phyloP scores from a whole-genome alignment of 92 coral and sea anemone genomes.

The Muricea muricata region DNA sequence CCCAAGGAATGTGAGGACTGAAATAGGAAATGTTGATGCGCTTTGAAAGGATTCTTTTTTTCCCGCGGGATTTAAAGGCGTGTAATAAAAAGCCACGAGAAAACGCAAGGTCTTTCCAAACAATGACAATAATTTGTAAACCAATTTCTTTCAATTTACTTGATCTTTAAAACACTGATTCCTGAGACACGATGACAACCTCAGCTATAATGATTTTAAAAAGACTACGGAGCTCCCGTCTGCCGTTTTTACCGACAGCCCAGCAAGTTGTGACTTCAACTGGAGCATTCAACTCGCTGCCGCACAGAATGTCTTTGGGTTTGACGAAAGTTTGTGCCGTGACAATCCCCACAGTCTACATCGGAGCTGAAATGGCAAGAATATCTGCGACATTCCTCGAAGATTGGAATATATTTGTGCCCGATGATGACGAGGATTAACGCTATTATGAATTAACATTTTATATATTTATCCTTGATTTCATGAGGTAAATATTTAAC shows the following conservation, averaged over 20 bases:
- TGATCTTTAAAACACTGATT: not conserved
- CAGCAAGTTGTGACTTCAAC: slow-evolving; percentile 37
- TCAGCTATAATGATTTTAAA: slow-evolving; percentile 31
- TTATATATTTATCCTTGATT: no score
- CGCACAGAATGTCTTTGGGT: slow-evolving; percentile 21
- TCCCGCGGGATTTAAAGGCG: not conserved
- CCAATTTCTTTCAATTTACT: not conserved
- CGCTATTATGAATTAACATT: no score
- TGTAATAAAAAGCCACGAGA: not conserved
- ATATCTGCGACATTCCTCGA: slow-evolving; percentile 77
- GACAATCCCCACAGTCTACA: slow-evolving; percentile 11
- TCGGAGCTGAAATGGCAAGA: slow-evolving; percentile 82
- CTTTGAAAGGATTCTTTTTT: not conserved
- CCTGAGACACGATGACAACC: slow-evolving; percentile 9
- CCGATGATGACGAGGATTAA: slow-evolving; percentile 94
- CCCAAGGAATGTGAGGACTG: not conserved
- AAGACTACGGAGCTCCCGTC: slow-evolving; percentile 39
- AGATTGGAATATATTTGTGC: slow-evolving; percentile 87
- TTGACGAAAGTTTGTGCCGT: slow-evolving; percentile 13
- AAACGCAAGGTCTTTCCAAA: not conserved
- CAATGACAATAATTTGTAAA: not conserved
- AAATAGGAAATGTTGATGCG: no score
- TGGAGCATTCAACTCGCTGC: slow-evolving; percentile 26
- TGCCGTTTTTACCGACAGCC: slow-evolving; percentile 35
- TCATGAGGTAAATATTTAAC: slow-evolving; percentile 2